phyloP scores from a whole-genome alignment of 1,140 invertebrate species.

The Aethina tumida region DNA sequence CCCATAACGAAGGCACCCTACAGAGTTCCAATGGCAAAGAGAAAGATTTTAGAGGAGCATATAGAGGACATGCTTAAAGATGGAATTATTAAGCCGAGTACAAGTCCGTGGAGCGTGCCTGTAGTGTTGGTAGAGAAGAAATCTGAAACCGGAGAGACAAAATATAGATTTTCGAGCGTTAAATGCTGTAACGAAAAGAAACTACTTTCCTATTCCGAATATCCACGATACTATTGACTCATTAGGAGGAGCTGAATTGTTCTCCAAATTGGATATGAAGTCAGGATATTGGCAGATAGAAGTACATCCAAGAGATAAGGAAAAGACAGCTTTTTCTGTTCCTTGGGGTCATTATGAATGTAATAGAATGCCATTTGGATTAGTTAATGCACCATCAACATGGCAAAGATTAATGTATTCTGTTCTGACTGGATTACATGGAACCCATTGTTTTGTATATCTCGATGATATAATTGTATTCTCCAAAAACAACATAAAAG shows the following conservation, averaged over 20 bases:
- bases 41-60: slow-evolving; percentile 12
- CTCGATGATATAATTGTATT: slow-evolving; percentile 22
- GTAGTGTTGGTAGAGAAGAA: slow-evolving; percentile 38
- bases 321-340: slow-evolving; percentile 37
- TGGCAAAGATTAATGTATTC: slow-evolving; percentile 9
- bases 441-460: slow-evolving; percentile 14
- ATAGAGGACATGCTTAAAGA: slow-evolving; percentile 22
- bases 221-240: slow-evolving; percentile 37
- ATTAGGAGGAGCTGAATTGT: slow-evolving; percentile 30
- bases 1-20: slow-evolving; percentile 12
- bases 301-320: slow-evolving; percentile 27
- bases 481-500: slow-evolving; percentile 7
- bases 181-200: slow-evolving; percentile 30
- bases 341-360: slow-evolving; percentile 35
- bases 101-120: slow-evolving; percentile 34
- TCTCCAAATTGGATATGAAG: slow-evolving; percentile 34
- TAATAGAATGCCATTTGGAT: slow-evolving; percentile 37
- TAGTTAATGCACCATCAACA: slow-evolving; percentile 4
- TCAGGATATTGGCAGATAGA: slow-evolving; percentile 40
- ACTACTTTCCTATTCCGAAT: slow-evolving; percentile 39
- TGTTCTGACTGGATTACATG: slow-evolving; percentile 9
- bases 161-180: slow-evolving; percentile 24
- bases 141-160: slow-evolving; percentile 2
- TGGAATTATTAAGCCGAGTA: slow-evolving; percentile 26
- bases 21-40: slow-evolving; percentile 9